These are phyloP conservation scores for Orchesella flavescens DNA, from an alignment of 2,888 invertebrate genomes.

Conservation along the genomic window DNA sequence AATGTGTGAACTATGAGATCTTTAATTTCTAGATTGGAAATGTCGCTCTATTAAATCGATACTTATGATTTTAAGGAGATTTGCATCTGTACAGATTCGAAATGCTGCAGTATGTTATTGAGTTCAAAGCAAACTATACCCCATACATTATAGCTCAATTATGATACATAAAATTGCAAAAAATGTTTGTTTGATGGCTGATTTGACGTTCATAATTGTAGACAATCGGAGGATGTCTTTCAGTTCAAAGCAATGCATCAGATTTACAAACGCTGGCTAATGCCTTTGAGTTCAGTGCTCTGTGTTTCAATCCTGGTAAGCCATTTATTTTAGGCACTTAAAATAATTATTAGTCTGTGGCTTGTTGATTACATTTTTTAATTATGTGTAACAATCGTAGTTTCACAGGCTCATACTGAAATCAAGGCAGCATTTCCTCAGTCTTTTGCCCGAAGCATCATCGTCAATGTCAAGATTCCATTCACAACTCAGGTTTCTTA, in stretches of 20 bases:
- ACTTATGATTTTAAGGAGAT: conserved; percentile 90
- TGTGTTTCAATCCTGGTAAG: conserved; percentile 59
- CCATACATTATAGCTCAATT: neutral
- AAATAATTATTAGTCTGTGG: neutral
- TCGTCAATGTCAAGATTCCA: conserved; percentile 62
- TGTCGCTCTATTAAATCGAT: conserved; percentile 82
- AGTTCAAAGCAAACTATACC: neutral
- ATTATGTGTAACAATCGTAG: conserved; percentile 5
- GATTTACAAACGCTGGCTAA: conserved; percentile 79
- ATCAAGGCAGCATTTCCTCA: conserved; percentile 59
- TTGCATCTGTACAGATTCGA: conserved; percentile 95
- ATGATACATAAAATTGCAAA: neutral
- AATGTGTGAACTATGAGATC: too few relatives aligned
- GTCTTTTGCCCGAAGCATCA: conserved; percentile 42
- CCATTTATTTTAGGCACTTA: too few relatives aligned
- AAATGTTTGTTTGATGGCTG: neutral
- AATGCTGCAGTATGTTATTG: conserved; percentile 82
- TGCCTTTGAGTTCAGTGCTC: conserved; percentile 58
- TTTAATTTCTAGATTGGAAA: conserved; percentile 76
- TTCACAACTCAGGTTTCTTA: conserved; percentile 49
- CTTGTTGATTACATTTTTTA: too few relatives aligned
- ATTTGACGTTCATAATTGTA: conserved; percentile 72
- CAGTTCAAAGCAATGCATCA: conserved; percentile 92
- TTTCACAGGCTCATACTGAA: conserved; percentile 60
- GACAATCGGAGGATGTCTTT: conserved; percentile 92